Conservation (phyloP, 2,113 vertebrate genomes). For the Apeltes quadracus region DNA sequence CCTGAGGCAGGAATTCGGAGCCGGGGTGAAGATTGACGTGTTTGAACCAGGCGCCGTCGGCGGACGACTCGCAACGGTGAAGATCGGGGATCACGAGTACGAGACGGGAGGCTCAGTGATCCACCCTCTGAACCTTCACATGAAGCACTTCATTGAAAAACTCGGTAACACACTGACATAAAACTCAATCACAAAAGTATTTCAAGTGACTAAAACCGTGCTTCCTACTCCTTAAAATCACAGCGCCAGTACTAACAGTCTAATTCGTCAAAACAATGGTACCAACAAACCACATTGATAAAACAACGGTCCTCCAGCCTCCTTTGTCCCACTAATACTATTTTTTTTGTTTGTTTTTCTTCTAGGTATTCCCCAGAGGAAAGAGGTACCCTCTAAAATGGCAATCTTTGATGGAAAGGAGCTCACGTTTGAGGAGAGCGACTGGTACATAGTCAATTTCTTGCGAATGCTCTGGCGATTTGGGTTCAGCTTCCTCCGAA, state of each 20-base stretch:
- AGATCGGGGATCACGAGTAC: slow-evolving; percentile 81
- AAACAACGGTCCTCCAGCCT: background rate
- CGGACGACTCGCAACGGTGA: slow-evolving; percentile 85
- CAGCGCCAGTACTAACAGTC: background rate
- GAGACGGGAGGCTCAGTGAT: slow-evolving; percentile 87
- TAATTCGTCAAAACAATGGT: background rate
- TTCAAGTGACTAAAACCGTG: background rate
- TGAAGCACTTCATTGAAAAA: slow-evolving; percentile 92
- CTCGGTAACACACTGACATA: slow-evolving; percentile 78
- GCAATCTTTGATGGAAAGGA: slow-evolving; percentile 90
- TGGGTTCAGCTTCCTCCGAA: slow-evolving; percentile 87
- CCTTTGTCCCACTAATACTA: background rate
- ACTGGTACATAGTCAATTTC: slow-evolving; percentile 89
- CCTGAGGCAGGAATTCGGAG: slow-evolving; percentile 90
- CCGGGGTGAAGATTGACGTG: slow-evolving; percentile 84
- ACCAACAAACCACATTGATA: background rate
- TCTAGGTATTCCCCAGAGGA: slow-evolving; percentile 80
- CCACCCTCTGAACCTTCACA: slow-evolving; percentile 93
- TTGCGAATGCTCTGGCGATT: slow-evolving; percentile 89
- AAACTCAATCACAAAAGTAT: background rate
- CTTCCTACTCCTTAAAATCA: background rate
- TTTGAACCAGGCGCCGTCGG: slow-evolving; percentile 85
- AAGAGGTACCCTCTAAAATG: slow-evolving; percentile 62
- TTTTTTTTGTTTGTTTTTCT: background rate
- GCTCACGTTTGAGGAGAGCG: slow-evolving; percentile 90